Evolutionary conservation across 37 sponge, comb jelly and placozoan genomes (phyloP).

Genomic region (Dysidea cf. avara): DNA sequence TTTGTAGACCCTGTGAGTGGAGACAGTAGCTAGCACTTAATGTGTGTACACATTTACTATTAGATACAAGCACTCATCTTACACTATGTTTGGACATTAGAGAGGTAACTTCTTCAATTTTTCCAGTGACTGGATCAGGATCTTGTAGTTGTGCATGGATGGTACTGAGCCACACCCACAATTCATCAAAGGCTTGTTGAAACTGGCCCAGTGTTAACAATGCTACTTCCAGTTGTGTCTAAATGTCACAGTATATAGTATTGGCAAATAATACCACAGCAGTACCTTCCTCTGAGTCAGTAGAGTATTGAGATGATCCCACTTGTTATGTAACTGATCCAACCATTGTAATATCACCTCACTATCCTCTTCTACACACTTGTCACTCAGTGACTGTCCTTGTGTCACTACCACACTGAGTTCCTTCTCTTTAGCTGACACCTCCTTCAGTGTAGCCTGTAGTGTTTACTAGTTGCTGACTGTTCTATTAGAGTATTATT

Average conservation of each 20-base stretch:
- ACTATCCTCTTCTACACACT: slow-evolving; percentile 58
- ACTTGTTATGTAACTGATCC: slow-evolving; percentile 29
- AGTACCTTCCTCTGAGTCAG: too few species aligned
- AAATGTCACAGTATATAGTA: too few species aligned
- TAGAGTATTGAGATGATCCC: too few species aligned
- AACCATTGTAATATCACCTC: slow-evolving; percentile 55
- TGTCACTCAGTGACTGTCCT: slow-evolving; percentile 56
- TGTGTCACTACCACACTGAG: slow-evolving; percentile 64
- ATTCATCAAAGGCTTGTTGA: slow-evolving; percentile 76
- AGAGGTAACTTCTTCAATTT: slow-evolving; percentile 46
- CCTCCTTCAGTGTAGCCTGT: slow-evolving; percentile 52
- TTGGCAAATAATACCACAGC: too few species aligned
- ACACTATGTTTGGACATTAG: slow-evolving; percentile 69
- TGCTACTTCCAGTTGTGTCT: slow-evolving; percentile 60
- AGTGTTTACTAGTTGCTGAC: not conserved
- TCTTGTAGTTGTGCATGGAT: slow-evolving; percentile 50
- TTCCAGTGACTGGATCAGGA: slow-evolving; percentile 66
- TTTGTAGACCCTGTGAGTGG: slow-evolving; percentile 51
- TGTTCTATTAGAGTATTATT: not conserved
- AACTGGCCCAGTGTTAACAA: slow-evolving; percentile 73
- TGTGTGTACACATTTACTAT: too few species aligned
- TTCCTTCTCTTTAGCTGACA: slow-evolving; percentile 54
- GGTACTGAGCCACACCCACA: slow-evolving; percentile 65
- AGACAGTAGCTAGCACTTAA: not conserved
- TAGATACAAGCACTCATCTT: too few species aligned